These are phyloP conservation scores for Siphonodentalium dalli DNA, from an alignment of 2,888 invertebrate species.

Conservation along the genomic window DNA sequence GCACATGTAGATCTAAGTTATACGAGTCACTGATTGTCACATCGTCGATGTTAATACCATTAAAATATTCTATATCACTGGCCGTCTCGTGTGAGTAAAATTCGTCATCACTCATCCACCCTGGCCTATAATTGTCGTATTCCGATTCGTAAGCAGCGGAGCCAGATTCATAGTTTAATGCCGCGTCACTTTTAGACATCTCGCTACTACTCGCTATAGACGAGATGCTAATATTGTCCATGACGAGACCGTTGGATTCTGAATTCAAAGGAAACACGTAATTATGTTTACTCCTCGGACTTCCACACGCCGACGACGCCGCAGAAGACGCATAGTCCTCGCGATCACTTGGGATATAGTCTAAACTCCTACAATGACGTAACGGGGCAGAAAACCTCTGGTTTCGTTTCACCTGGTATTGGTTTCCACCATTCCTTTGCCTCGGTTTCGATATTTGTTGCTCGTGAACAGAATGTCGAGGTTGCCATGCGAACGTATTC, in stretches of 20 bases:
- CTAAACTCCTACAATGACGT: conserved; percentile 58
- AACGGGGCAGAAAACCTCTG: conserved; percentile 48
- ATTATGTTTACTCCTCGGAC: conserved; percentile 44
- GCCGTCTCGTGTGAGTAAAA: conserved; percentile 61
- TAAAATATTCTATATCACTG: conserved; percentile 62
- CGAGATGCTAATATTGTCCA: conserved; percentile 60
- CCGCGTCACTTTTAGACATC: conserved; percentile 61
- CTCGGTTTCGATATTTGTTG: no score
- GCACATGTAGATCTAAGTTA: conserved; percentile 56
- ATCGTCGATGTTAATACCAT: conserved; percentile 61
- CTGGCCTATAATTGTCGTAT: conserved; percentile 73
- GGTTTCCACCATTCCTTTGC: conserved; percentile 31
- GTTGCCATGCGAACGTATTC: no score
- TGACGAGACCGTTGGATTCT: conserved; percentile 37
- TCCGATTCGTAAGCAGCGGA: conserved; percentile 77
- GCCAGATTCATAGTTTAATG: conserved; percentile 57
- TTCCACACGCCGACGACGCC: conserved; percentile 49
- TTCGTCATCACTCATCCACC: conserved; percentile 66
- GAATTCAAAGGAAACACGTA: conserved; percentile 48
- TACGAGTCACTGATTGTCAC: conserved; percentile 61
- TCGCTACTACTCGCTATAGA: conserved; percentile 62
- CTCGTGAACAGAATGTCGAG: no score
- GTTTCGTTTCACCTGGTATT: conserved; percentile 56
- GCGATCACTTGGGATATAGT: conserved; percentile 61
- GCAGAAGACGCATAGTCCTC: conserved; percentile 50